Base-by-base conservation (phyloP, 2,113 vertebrate species). In the Stegastes partitus region DNA sequence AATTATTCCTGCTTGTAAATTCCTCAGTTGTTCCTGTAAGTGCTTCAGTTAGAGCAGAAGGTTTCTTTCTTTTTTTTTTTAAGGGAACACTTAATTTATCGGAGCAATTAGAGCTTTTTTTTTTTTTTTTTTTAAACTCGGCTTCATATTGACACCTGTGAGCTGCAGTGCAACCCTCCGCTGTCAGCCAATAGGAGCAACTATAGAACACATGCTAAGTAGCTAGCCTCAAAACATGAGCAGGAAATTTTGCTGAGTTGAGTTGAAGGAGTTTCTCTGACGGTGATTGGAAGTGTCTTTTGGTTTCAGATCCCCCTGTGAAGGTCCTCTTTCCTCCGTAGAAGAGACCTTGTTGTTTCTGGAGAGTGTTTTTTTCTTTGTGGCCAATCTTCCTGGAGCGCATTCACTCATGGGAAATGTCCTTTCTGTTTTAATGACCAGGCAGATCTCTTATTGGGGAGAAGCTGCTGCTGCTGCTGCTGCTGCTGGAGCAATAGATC, bases 341-440 rank as follows among this genome's bases (percentile, higher is more conserved):
- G 68, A 62, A 83, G 63, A 42, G 68, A n/a, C 31, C n/a, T 16
- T 66, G 68, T 74, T 72, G 59, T 73, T 64, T 57, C 28, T 67
- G 34, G 49, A 45, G 75, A 80, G n/a, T 39, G 70, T 83, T 93
- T 63, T 93, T 88, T 92, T 94, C 75, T 49, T 49, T 49, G 21
- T 26, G 42, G 59, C 16, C 14, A 22, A 11, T 4, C 37, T 66
- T 49, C 44, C 25, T 8, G 2, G 23, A 31, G 28, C 0, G 15
- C 5, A 19, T 57, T 49, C 23, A 87, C 74, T 39, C 54, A 82
- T 51, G 81, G 91, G 89, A 93, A 92, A 82, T 84, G 87, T 86
- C 83, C 77, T 15, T 72, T 83, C 66, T 71, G 14, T 26, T 45
- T 51, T 54, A 16, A 28, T 44, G 14, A 16, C 25, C n/a, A 12